Conservation (phyloP, 2,888 invertebrate genomes). For the Hirtodrosophila alboralis region DNA sequence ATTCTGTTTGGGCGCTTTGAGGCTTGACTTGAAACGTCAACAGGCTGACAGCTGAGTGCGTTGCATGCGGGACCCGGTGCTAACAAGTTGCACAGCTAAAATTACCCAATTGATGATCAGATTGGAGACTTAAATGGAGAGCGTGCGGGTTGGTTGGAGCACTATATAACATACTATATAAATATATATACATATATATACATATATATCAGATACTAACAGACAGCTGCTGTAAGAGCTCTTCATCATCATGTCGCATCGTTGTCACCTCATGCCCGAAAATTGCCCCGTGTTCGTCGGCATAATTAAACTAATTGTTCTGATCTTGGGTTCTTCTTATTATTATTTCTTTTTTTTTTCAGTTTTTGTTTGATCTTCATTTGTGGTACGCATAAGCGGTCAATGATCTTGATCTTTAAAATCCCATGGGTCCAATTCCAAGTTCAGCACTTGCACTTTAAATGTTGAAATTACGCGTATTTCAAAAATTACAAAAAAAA, state of each 20-base stretch:
- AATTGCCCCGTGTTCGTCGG: constrained; percentile 52
- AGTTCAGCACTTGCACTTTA: constrained; percentile 75
- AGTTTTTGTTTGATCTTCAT: constrained; percentile 64
- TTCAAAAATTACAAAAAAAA: constrained; percentile 22
- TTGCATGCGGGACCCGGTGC: constrained; percentile 69
- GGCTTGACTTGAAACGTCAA: constrained; percentile 66
- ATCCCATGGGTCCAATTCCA: constrained; percentile 74
- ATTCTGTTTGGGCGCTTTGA: constrained; percentile 13
- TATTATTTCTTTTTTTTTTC: constrained; percentile 1
- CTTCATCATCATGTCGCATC: constrained; percentile 76
- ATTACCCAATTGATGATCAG: constrained; percentile 75
- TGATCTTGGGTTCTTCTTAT: constrained; percentile 25
- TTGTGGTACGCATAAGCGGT: constrained; percentile 44
- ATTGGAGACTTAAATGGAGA: constrained; percentile 1
- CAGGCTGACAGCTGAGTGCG: constrained; percentile 56
- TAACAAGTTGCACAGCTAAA: constrained; percentile 76
- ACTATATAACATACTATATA: no score
- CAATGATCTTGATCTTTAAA: constrained; percentile 64
- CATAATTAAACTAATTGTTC: constrained; percentile 78
- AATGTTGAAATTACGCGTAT: constrained; percentile 67
- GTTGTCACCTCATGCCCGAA: constrained; percentile 77
- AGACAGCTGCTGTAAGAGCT: constrained; percentile 37
- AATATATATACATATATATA: no score
- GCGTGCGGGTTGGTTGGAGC: no score
- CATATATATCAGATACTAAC: no score